Conservation (phyloP, 2,797 vertebrate genomes). For the Cynopterus sphinx region DNA sequence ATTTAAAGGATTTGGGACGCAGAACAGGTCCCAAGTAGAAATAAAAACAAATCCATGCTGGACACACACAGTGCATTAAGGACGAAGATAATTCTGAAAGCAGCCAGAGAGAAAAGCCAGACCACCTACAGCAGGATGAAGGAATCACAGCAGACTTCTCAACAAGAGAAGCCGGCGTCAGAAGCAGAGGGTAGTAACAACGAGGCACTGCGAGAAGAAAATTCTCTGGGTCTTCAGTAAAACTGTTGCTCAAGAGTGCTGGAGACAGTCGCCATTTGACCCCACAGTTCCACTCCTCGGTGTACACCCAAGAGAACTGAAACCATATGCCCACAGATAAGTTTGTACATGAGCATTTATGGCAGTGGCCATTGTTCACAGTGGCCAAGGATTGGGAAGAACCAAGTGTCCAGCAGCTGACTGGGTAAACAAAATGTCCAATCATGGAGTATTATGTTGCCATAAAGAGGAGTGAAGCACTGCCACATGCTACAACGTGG, state of each 20-base stretch:
- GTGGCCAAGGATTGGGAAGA: neutral
- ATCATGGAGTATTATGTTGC: neutral
- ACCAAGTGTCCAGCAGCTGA: neutral
- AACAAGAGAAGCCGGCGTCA: neutral
- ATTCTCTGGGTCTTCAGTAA: neutral
- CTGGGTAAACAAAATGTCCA: no score
- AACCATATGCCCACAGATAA: neutral
- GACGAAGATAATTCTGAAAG: neutral
- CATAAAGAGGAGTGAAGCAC: neutral
- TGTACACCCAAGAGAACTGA: neutral
- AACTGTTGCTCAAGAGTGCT: neutral
- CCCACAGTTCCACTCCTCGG: neutral
- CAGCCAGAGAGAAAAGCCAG: neutral
- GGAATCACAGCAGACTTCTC: neutral
- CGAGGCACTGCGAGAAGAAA: neutral
- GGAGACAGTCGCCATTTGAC: rapidly evolving
- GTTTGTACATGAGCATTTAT: neutral
- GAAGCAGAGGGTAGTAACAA: neutral
- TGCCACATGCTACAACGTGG: rapidly evolving
- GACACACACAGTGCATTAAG: neutral
- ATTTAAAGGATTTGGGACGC: neutral
- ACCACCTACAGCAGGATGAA: neutral
- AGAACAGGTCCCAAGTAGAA: neutral
- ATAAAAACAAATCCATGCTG: neutral
- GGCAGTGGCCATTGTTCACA: no score